Conservation (phyloP, 2,888 invertebrate genomes). For the Campoplex nolae region DNA sequence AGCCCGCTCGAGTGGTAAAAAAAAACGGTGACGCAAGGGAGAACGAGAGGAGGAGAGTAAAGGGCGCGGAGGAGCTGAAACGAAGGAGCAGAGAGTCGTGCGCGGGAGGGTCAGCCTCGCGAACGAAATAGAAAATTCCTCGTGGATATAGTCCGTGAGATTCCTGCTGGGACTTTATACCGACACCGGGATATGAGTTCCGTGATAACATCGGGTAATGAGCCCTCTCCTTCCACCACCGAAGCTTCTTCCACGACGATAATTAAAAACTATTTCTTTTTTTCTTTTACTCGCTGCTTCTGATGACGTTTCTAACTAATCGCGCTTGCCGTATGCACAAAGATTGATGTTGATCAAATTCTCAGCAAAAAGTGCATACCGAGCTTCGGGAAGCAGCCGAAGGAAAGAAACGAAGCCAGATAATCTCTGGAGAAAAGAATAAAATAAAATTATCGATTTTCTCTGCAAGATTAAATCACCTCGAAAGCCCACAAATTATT, state of each 20-base stretch:
- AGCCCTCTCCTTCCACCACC: constrained; percentile 66
- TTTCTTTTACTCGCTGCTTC: constrained; percentile 72
- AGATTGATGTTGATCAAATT: constrained; percentile 36
- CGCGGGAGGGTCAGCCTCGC: constrained; percentile 72
- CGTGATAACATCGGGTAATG: constrained; percentile 78
- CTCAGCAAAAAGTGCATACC: constrained; percentile 6
- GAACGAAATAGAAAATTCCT: constrained; percentile 79
- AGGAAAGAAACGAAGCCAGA: not conserved
- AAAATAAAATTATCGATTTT: not conserved
- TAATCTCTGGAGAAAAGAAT: not conserved
- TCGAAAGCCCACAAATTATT: not conserved
- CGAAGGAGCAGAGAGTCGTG: constrained; percentile 48
- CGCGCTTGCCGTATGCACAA: constrained; percentile 44
- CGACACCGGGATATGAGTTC: constrained; percentile 66
- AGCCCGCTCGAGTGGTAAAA: constrained; percentile 12
- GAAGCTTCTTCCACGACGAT: constrained; percentile 71
- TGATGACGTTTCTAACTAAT: constrained; percentile 76
- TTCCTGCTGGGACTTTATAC: constrained; percentile 58
- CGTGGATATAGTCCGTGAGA: constrained; percentile 73
- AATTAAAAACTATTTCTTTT: constrained; percentile 79
- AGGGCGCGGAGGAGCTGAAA: constrained; percentile 23
- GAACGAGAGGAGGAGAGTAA: not conserved
- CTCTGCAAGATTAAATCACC: not conserved
- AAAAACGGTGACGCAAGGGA: not conserved
- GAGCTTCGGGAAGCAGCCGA: constrained; percentile 60